Percentiles rank a stretch among this genome's conserved stretches.
Evolutionary conservation across 2,797 vertebrate species (phyloP).

Genomic region (Neosalanx taihuensis): DNA sequence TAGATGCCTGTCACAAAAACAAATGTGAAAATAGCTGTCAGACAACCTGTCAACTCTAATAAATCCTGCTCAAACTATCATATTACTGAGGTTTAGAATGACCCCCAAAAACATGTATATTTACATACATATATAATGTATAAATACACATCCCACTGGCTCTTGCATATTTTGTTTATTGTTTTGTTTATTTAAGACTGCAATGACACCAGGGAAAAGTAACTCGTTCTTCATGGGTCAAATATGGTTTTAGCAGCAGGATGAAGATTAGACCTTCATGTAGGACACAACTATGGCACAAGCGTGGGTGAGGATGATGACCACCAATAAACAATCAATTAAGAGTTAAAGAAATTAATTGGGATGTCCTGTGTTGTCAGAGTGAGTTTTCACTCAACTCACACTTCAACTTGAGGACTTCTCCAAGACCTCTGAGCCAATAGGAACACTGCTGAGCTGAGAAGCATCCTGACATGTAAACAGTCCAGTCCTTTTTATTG

Average conservation of each 20-base stretch:
- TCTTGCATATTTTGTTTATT: conserved; percentile 39
- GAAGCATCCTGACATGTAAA: conserved; percentile 41
- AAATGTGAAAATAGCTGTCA: conserved; percentile 66
- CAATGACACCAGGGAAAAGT: conserved; percentile 54
- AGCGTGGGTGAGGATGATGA: not conserved
- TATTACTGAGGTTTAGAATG: conserved; percentile 54
- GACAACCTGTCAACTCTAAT: conserved; percentile 68
- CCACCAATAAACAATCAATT: not conserved
- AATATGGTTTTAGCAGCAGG: conserved; percentile 2
- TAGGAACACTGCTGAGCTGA: not conserved
- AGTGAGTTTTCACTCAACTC: too few species aligned
- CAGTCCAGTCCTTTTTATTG: conserved; percentile 42
- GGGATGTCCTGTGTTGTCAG: too few species aligned
- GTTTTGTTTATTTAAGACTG: conserved; percentile 51
- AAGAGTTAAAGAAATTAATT: too few species aligned
- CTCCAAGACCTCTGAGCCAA: too few species aligned
- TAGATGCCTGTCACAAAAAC: conserved; percentile 66
- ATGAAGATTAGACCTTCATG: not conserved
- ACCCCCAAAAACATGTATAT: conserved; percentile 4
- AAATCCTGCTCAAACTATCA: conserved; percentile 40
- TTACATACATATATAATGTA: conserved; percentile 8
- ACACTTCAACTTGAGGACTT: too few species aligned
- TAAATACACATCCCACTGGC: conserved; percentile 13
- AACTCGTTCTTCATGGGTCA: conserved; percentile 38
- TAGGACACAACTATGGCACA: not conserved